Percentiles rank a stretch among this genome's conserved stretches.
These are phyloP conservation scores for Heliconius cydno DNA, from an alignment of 2,888 invertebrate species.

Conservation along the genomic window DNA sequence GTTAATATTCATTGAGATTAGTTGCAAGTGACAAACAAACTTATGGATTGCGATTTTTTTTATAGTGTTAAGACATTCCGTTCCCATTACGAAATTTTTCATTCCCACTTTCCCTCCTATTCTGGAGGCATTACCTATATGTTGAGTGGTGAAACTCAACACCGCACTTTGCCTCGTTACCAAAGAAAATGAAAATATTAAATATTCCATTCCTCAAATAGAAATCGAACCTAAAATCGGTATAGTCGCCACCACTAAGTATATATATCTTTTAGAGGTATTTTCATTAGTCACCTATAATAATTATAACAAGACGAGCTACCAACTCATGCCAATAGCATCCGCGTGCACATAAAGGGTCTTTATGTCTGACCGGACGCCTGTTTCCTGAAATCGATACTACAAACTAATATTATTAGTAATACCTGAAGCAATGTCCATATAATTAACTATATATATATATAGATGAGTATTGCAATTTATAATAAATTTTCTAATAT, in stretches of 20 bases:
- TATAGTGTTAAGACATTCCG: neutral
- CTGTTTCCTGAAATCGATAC: slow-evolving; percentile 39
- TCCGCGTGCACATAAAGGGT: slow-evolving; percentile 34
- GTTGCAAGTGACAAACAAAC: neutral
- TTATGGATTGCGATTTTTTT: neutral
- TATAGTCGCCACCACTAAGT: too few species aligned
- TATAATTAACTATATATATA: neutral
- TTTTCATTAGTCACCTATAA: slow-evolving; percentile 18
- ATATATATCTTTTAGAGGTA: too few species aligned
- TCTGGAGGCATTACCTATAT: neutral
- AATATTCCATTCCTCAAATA: neutral
- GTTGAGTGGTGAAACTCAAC: neutral
- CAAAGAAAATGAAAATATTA: neutral
- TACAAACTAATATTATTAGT: slow-evolving; percentile 30
- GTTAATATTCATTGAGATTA: slow-evolving; percentile 1
- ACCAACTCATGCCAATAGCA: slow-evolving; percentile 31
- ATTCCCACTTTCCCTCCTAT: neutral
- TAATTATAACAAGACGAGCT: slow-evolving; percentile 20
- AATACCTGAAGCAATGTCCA: slow-evolving; percentile 25
- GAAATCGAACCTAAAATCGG: neutral
- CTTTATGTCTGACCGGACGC: slow-evolving; percentile 40
- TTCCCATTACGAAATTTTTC: neutral
- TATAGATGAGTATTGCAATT: neutral
- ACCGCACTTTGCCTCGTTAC: neutral
- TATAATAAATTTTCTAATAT: neutral